phyloP scores from a whole-genome alignment of 2,113 vertebrate genomes.

The Archilochus colubris region DNA sequence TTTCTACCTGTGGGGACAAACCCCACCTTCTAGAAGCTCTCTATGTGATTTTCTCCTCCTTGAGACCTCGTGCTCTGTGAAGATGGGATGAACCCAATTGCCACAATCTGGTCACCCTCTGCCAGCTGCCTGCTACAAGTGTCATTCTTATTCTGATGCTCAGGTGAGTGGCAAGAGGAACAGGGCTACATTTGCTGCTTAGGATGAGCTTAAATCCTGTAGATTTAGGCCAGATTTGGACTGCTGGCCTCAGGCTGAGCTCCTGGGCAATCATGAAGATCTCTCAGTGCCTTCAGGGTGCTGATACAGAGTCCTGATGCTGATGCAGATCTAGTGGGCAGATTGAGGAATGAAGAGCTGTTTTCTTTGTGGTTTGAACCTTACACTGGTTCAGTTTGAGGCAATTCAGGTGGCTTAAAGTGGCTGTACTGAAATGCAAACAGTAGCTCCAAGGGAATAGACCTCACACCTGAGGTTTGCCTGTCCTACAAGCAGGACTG shows the following conservation, averaged over 20 bases:
- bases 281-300: neutral
- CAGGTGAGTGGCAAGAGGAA: neutral
- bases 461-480: neutral
- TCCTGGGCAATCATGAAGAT: neutral
- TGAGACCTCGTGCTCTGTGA: rapidly evolving
- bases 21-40: rapidly evolving
- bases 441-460: neutral
- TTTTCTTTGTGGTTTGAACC: neutral
- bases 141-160: neutral
- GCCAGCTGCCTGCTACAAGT: neutral
- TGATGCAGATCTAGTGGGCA: neutral
- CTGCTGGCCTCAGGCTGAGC: neutral
- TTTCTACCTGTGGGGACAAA: neutral
- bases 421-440: neutral
- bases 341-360: neutral
- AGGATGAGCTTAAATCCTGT: neutral
- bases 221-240: neutral
- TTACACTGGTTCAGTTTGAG: neutral
- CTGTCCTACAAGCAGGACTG: neutral
- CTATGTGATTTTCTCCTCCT: neutral
- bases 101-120: neutral
- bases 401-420: neutral
- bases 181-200: rapidly evolving
- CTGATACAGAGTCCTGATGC: neutral
- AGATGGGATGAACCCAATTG: neutral